These are phyloP conservation scores for Eristalis tenax DNA, from an alignment of 2,888 invertebrate species.

Conservation along the genomic window DNA sequence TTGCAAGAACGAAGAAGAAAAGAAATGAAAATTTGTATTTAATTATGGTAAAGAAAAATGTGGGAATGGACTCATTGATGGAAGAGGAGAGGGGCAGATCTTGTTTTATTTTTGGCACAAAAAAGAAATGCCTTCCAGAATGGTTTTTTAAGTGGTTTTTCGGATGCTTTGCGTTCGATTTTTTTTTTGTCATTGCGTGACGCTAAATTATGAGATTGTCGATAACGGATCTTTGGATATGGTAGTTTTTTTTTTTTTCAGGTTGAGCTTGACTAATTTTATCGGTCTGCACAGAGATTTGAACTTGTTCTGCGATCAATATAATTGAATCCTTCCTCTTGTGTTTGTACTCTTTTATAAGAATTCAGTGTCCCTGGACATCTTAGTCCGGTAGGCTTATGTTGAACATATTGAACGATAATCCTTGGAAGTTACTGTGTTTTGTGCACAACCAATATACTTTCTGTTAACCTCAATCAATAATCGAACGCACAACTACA, in stretches of 20 bases:
- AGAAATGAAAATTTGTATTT: conserved; percentile 5
- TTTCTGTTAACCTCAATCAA: no score
- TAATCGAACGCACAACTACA: no score
- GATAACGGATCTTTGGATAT: not conserved
- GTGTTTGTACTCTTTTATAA: no score
- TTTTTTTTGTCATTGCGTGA: not conserved
- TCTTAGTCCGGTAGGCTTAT: no score
- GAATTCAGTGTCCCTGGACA: no score
- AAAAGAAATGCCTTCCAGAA: not conserved
- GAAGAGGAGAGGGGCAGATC: not conserved
- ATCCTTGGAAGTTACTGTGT: no score
- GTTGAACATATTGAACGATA: no score
- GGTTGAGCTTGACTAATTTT: not conserved
- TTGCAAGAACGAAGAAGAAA: not conserved
- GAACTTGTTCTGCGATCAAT: not conserved
- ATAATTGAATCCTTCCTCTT: no score
- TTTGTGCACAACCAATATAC: no score
- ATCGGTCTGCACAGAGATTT: not conserved
- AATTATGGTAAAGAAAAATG: conserved; percentile 28
- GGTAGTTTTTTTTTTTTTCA: no score
- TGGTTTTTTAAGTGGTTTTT: conserved; percentile 6
- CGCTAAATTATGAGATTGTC: not conserved
- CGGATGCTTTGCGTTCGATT: not conserved
- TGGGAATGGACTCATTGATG: not conserved
- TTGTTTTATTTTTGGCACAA: not conserved